Conservation (phyloP, 2,113 vertebrate genomes). For the Malurus melanocephalus region DNA sequence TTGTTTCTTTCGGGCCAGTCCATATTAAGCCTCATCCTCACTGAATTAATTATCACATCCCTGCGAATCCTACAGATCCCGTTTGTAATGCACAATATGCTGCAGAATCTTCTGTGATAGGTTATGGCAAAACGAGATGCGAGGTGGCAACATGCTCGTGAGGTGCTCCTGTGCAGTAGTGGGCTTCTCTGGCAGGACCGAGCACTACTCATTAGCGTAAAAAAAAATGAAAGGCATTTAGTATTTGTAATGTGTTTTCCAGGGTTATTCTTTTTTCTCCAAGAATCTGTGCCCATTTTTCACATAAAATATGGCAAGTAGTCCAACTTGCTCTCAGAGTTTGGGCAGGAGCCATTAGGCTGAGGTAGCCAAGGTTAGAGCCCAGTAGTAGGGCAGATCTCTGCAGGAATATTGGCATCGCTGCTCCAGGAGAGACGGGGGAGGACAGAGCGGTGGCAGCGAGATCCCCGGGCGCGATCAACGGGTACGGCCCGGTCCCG, state of each 20-base stretch:
- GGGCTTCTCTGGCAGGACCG: not conserved
- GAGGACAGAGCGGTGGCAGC: not conserved
- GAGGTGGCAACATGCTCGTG: not conserved
- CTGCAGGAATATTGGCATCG: conserved; percentile 9
- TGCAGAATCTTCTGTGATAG: not conserved
- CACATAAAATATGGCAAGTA: not conserved
- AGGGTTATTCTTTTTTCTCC: not conserved
- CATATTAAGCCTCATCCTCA: conserved; percentile 58
- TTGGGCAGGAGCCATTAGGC: conserved; percentile 27
- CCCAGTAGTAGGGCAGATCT: conserved; percentile 40
- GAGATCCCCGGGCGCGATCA: not conserved
- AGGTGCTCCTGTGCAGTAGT: not conserved
- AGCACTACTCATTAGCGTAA: not conserved
- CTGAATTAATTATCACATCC: conserved; percentile 62
- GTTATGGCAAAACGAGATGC: not conserved
- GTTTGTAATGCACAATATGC: conserved; percentile 50
- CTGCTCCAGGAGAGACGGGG: not conserved
- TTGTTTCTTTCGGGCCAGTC: conserved; percentile 52
- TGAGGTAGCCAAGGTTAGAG: not conserved
- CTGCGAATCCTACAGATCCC: conserved; percentile 27
- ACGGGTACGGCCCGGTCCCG: not conserved
- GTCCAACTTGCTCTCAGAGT: not conserved
- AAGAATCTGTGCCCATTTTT: not conserved
- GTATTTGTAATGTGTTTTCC: not conserved
- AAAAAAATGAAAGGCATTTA: not conserved